phyloP scores from a whole-genome alignment of 1,140 invertebrate genomes.

The Helicoverpa zea region DNA sequence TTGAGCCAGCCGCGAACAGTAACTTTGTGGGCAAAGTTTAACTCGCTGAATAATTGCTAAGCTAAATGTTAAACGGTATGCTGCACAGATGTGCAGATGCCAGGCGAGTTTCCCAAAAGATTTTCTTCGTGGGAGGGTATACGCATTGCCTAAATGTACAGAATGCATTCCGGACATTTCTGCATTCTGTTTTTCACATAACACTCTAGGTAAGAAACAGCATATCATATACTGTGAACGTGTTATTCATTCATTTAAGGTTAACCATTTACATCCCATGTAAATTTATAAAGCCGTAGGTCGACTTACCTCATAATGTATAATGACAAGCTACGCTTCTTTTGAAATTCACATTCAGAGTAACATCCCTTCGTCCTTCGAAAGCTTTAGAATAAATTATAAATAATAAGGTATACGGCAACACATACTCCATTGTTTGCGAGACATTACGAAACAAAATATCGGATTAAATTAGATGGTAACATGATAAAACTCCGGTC shows the following conservation, averaged over 20 bases:
- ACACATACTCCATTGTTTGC: conserved; percentile 38
- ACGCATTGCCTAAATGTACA: conserved; percentile 5
- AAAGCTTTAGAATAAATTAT: conserved; percentile 48
- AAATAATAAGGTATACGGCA: conserved; percentile 44
- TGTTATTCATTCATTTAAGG: conserved; percentile 1
- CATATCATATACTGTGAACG: neutral
- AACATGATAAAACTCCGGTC: conserved; percentile 44
- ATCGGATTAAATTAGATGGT: conserved; percentile 49
- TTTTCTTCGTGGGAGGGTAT: conserved; percentile 23
- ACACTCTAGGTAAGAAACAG: neutral
- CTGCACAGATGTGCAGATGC: conserved; percentile 44
- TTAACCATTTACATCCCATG: conserved; percentile 25
- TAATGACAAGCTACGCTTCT: conserved; percentile 51
- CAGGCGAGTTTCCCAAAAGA: conserved; percentile 25
- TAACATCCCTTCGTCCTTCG: conserved; percentile 4
- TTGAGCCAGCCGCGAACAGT: conserved; percentile 45
- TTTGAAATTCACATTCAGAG: conserved; percentile 43
- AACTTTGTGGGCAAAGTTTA: conserved; percentile 59
- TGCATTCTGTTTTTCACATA: neutral
- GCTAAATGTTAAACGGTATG: conserved; percentile 45
- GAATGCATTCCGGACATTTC: neutral
- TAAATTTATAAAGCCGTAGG: conserved; percentile 54
- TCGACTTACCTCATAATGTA: conserved; percentile 57
- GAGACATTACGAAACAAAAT: conserved; percentile 52
- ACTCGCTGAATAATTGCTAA: conserved; percentile 62